Evolutionary conservation across 2,888 invertebrate genomes (phyloP).

Genomic region (Drosophila subquinaria): DNA sequence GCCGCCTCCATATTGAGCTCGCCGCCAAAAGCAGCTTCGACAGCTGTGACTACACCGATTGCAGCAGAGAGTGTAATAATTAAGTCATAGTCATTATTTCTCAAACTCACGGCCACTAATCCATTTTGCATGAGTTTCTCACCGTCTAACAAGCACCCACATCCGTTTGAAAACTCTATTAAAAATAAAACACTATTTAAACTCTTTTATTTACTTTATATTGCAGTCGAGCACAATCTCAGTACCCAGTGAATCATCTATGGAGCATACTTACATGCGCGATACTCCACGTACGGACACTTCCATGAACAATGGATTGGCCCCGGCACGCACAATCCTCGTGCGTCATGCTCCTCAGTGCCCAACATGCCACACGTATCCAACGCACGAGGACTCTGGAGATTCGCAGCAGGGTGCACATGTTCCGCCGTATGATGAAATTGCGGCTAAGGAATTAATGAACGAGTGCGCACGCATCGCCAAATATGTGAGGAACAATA

Average conservation of each 20-base stretch:
- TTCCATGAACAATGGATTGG: constrained; percentile 80
- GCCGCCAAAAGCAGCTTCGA: constrained; percentile 50
- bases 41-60: constrained; percentile 39
- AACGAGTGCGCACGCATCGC: constrained; percentile 90
- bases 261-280: constrained; percentile 91
- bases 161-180: not conserved
- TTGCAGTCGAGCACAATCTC: constrained; percentile 69
- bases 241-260: constrained; percentile 71
- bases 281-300: constrained; percentile 86
- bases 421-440: constrained; percentile 87
- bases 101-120: constrained; percentile 19
- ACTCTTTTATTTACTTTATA: not conserved
- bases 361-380: constrained; percentile 84
- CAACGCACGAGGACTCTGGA: constrained; percentile 86
- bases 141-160: not conserved
- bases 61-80: constrained; percentile 70
- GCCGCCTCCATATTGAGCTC: constrained; percentile 64
- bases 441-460: constrained; percentile 88
- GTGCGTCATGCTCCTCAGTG: constrained; percentile 85
- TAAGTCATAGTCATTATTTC: constrained; percentile 14
- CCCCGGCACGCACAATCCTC: constrained; percentile 82
- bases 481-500: constrained; percentile 87
- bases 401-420: constrained; percentile 84
- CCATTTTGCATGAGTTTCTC: constrained; percentile 22
- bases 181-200: not conserved